phyloP scores from a whole-genome alignment of 2,113 vertebrate species.

The Morone saxatilis region DNA sequence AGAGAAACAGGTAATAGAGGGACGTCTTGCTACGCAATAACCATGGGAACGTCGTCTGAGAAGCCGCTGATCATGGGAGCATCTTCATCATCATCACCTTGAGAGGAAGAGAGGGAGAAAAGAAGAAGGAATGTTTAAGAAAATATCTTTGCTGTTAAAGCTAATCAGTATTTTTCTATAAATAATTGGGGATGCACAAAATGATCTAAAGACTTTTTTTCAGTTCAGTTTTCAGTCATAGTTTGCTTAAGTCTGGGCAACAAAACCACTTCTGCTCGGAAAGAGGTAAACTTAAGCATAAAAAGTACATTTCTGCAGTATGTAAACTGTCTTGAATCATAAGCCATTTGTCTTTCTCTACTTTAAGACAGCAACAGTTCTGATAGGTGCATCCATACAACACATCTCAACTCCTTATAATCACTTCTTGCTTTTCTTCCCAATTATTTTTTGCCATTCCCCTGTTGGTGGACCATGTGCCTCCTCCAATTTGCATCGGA shows the following conservation, averaged over 20 bases:
- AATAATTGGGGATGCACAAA: too few relatives aligned
- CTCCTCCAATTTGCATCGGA: neutral
- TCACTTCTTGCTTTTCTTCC: neutral
- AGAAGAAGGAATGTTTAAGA: neutral
- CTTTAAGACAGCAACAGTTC: neutral
- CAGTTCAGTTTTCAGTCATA: too few relatives aligned
- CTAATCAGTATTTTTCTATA: neutral
- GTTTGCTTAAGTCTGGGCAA: too few relatives aligned
- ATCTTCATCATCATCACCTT: conserved; percentile 97
- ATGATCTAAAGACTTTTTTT: too few relatives aligned
- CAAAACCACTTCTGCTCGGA: too few relatives aligned
- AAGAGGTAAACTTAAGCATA: too few relatives aligned
- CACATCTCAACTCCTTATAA: neutral
- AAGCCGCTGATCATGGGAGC: conserved; percentile 98
- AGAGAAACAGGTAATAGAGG: conserved; percentile 10
- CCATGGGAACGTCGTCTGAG: conserved; percentile 98
- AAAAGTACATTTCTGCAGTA: too few relatives aligned
- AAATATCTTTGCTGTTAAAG: neutral
- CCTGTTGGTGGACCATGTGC: neutral
- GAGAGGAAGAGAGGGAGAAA: conserved; percentile 1
- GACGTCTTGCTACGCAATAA: conserved; percentile 90
- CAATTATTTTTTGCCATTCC: neutral
- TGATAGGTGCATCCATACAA: neutral
- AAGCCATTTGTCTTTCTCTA: neutral
- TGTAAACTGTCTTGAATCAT: neutral